phyloP scores from a whole-genome alignment of 1,140 invertebrate genomes.

The Drosophila orosa region DNA sequence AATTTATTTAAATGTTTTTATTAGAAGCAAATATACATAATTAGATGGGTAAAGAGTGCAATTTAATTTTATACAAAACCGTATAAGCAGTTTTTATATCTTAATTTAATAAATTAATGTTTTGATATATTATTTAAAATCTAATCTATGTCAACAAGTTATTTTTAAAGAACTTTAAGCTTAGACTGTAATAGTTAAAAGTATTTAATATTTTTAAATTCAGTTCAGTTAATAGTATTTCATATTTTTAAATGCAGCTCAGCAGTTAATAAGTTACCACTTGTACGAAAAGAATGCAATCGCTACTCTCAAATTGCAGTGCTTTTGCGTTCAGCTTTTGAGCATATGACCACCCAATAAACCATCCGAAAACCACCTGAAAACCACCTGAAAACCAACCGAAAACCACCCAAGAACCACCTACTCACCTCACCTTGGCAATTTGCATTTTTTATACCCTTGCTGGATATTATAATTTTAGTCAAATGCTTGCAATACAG shows the following conservation, averaged over 20 bases:
- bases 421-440: background rate
- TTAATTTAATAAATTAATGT: no score
- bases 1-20: no score
- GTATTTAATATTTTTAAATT: background rate
- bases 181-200: background rate
- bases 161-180: background rate
- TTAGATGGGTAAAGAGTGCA: no score
- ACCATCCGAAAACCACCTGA: background rate
- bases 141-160: no score
- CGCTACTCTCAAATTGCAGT: background rate
- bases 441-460: background rate
- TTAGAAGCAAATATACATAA: no score
- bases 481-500: no score
- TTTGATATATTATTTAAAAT: no score
- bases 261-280: background rate
- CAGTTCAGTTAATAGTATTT: background rate
- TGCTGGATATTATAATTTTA: background rate
- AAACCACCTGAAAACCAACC: background rate
- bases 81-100: no score
- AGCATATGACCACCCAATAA: constrained; percentile 9
- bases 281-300: background rate
- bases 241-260: background rate
- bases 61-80: no score
- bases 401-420: background rate
- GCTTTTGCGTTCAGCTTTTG: background rate